Conservation (phyloP, 2,797 vertebrate species). For the Pitangus sulphuratus region DNA sequence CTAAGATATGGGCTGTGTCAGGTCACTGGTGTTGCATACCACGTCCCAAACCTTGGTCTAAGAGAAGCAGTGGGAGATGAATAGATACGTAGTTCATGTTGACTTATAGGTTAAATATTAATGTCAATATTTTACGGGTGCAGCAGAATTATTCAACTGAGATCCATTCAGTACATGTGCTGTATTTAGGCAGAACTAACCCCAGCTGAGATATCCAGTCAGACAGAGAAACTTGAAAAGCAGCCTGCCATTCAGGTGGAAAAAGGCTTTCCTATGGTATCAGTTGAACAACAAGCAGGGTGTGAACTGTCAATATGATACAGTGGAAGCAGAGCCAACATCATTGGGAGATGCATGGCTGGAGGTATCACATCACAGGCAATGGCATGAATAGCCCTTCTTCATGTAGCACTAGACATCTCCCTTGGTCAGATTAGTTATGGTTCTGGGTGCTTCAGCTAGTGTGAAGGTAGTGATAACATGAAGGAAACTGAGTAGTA, state of each 20-base stretch:
- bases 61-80: background rate
- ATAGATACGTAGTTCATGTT: background rate
- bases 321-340: constrained; percentile 12
- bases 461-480: background rate
- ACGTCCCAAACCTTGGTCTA: background rate
- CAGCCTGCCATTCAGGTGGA: constrained; percentile 13
- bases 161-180: background rate
- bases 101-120: background rate
- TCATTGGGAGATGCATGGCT: background rate
- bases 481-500: constrained; percentile 9
- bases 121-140: background rate
- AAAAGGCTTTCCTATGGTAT: background rate
- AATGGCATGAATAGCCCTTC: background rate
- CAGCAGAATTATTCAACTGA: background rate
- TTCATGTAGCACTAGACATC: background rate
- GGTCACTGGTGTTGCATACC: background rate
- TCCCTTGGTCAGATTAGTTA: background rate
- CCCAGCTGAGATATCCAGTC: background rate
- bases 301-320: constrained; percentile 43
- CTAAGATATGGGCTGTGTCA: background rate
- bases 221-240: background rate
- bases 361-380: constrained; percentile 43
- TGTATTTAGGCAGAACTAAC: background rate
- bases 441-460: constrained; percentile 11
- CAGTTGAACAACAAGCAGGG: constrained; percentile 19